Conservation (phyloP, 2,113 vertebrate genomes). For the Agapornis roseicollis region DNA sequence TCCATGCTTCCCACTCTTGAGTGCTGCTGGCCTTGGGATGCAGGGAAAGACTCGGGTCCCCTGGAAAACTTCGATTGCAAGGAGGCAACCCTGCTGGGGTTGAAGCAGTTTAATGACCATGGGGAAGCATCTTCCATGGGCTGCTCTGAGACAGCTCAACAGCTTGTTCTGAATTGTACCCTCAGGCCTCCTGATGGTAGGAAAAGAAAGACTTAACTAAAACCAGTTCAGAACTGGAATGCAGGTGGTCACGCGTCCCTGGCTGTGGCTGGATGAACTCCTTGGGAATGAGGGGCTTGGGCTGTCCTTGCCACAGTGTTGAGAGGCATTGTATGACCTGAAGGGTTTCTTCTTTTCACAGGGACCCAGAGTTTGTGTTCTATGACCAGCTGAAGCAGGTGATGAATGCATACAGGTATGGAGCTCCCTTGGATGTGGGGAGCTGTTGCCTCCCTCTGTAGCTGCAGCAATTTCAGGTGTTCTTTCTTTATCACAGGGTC, state of each 20-base stretch:
- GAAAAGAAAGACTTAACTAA: background rate
- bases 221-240: background rate
- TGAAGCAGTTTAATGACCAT: background rate
- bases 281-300: background rate
- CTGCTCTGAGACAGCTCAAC: background rate
- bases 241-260: background rate
- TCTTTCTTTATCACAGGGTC: constrained; percentile 77
- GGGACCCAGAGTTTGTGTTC: constrained; percentile 98
- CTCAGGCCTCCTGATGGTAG: background rate
- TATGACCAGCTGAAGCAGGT: constrained; percentile 98
- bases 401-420: constrained; percentile 97
- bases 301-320: background rate
- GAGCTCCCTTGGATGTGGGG: background rate
- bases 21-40: background rate
- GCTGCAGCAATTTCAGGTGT: background rate
- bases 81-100: background rate
- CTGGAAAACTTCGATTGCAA: background rate
- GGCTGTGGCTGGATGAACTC: background rate
- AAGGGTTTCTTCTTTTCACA: constrained; percentile 55
- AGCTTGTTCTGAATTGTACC: background rate
- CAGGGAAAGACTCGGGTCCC: background rate
- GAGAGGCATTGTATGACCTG: background rate
- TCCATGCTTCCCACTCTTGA: background rate
- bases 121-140: background rate
- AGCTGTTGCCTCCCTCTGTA: background rate